Base-by-base conservation (phyloP, 2,888 invertebrate genomes). In the Amblyteles armatorius region DNA sequence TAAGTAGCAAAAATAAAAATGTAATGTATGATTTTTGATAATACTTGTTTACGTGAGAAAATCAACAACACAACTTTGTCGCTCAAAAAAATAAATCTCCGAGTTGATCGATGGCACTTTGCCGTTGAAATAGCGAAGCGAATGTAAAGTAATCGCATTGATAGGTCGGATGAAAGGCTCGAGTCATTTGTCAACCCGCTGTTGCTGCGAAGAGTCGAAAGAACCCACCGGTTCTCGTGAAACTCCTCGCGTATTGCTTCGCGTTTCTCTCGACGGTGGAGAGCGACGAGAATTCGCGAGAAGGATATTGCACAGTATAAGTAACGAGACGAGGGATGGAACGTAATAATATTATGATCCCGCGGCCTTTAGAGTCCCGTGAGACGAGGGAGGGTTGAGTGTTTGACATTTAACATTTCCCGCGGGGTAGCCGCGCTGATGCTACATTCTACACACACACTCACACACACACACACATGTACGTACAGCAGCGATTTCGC, bases 331-430 rank as follows among this genome's bases (percentile, higher is more conserved):
- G 88, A 88, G 88, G 86, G 87, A 90, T 88, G 89, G 87, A 90
- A 88, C 88, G 90, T 92, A 93, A 93, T 93, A 91, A 91, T 92
- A 93, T 93, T 91, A 92, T 85, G 90, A 91, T 90, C 91, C 86
- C 90, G 88, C 91, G 91, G 91, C 92, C 90, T 91, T 92, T 92
- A 88, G 88, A 82, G 83, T 91, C 93, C 89, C 92, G 16, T 29
- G 91, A 91, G 89, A 87, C 82, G 86, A 81, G 81, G 88, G 88
- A 87, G 89, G 89, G 85, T 89, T 88, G 88, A 88, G 91, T 90
- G 91, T 92, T 92, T 93, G 93, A 93, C 93, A 93, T 93, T 93
- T 92, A 92, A 90, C 92, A 90, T 91, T 90, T 91, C 92, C 92
- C 93, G 86, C 84, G 91, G 92, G 92, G 79, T 72, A 60, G 79